Conservation (phyloP, 2,888 invertebrate species). For the Cheilosia urbana region DNA sequence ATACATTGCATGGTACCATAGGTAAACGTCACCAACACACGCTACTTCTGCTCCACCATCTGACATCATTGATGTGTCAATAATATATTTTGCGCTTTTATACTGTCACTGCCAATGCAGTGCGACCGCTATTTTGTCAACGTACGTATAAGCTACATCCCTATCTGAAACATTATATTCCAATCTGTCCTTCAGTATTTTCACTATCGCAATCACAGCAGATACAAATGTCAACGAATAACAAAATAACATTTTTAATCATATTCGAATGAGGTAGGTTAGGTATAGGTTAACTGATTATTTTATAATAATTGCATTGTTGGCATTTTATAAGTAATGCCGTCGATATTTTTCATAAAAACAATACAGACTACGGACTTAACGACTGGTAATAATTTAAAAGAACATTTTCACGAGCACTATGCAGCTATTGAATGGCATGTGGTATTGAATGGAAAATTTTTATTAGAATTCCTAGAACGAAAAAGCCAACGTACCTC, state of each 20-base stretch:
- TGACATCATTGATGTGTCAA: too few relatives aligned
- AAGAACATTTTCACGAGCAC: neutral
- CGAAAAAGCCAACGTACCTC: neutral
- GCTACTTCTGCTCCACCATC: too few relatives aligned
- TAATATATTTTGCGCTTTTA: too few relatives aligned
- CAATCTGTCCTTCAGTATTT: too few relatives aligned
- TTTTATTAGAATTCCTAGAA: neutral
- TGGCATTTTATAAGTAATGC: neutral
- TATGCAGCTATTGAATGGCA: neutral
- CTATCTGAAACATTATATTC: too few relatives aligned
- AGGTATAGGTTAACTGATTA: slow-evolving; percentile 4
- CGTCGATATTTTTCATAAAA: neutral
- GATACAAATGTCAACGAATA: too few relatives aligned
- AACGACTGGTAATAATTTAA: neutral
- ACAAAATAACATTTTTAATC: neutral
- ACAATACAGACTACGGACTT: neutral
- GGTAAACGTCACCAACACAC: too few relatives aligned
- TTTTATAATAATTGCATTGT: neutral
- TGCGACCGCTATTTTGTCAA: too few relatives aligned
- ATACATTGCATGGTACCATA: too few relatives aligned
- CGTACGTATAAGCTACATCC: too few relatives aligned
- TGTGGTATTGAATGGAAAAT: neutral
- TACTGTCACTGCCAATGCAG: too few relatives aligned
- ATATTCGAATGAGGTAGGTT: neutral
- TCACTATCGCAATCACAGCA: too few relatives aligned